Evolutionary conservation across 2,888 invertebrate species (phyloP).

Genomic region (Mythimna albipuncta): DNA sequence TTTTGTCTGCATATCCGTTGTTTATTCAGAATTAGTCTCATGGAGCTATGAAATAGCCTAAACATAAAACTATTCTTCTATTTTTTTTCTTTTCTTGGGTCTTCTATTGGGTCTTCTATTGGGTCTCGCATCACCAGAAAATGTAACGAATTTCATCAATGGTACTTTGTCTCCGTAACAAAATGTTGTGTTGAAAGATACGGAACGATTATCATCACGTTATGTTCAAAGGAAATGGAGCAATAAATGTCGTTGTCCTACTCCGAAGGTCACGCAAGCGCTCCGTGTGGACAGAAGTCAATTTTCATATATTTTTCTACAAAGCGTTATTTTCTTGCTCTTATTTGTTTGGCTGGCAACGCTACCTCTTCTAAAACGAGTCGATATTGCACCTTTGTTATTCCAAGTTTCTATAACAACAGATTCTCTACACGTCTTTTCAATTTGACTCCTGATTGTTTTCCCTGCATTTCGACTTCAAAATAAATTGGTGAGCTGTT

Average conservation of each 20-base stretch:
- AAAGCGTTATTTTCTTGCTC: slow-evolving; percentile 48
- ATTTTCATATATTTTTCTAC: slow-evolving; percentile 46
- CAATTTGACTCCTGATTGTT: slow-evolving; percentile 65
- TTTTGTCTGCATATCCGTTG: slow-evolving; percentile 46
- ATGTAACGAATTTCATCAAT: slow-evolving; percentile 39
- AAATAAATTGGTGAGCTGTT: slow-evolving; percentile 58
- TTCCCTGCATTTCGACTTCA: slow-evolving; percentile 47
- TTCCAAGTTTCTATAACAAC: slow-evolving; percentile 62
- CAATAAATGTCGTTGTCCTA: slow-evolving; percentile 52
- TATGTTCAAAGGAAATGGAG: slow-evolving; percentile 55
- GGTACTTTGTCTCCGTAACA: slow-evolving; percentile 48
- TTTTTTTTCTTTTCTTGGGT: no score
- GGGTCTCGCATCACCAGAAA: slow-evolving; percentile 16
- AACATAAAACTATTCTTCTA: slow-evolving; percentile 37
- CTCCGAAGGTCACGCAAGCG: slow-evolving; percentile 51
- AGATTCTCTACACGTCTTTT: slow-evolving; percentile 63
- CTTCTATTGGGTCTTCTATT: no score
- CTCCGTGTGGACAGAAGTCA: slow-evolving; percentile 26
- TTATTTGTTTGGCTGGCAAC: slow-evolving; percentile 58
- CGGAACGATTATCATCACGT: slow-evolving; percentile 51
- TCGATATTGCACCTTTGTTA: slow-evolving; percentile 66
- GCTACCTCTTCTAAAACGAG: slow-evolving; percentile 52
- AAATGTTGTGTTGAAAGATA: slow-evolving; percentile 45
- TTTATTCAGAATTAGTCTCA: slow-evolving; percentile 45
- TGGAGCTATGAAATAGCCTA: slow-evolving; percentile 26